Evolutionary conservation across 2,113 vertebrate species (phyloP).

Genomic region (cattle (Bos taurus)): ARS-UCD2.0 NC_037337.1:70516001-70516500

Average conservation of each 20-base stretch:
- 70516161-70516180: neutral
- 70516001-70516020: neutral
- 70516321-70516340: neutral
- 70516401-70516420: neutral
- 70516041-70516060: neutral
- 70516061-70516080: neutral
- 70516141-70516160: neutral
- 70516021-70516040: neutral
- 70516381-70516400: neutral
- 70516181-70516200: neutral
- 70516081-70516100: neutral
- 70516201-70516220: neutral
- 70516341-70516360: neutral
- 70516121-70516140: neutral
- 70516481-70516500: neutral
- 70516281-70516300: neutral
- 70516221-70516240: neutral
- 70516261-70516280: neutral
- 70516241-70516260: neutral
- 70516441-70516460: neutral
- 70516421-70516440: neutral
- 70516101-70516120: rapidly evolving
- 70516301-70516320: neutral
- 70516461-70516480: neutral
- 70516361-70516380: neutral